Base-by-base conservation (phyloP, 1,140 invertebrate genomes). In the Drosophila melanica region DNA sequence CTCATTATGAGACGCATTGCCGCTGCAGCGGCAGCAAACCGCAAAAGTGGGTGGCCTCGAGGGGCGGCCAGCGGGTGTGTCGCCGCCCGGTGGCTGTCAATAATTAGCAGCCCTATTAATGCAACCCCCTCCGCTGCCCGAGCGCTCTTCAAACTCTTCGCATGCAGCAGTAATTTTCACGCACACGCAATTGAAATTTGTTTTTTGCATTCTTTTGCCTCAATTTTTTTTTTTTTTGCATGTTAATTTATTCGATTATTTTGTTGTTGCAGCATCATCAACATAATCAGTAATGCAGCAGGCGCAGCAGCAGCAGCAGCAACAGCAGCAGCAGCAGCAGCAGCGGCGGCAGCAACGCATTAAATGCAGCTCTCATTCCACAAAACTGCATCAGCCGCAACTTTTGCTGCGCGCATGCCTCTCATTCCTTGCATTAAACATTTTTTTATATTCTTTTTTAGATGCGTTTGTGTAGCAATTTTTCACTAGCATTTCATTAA, bases 91-190 rank as follows among this genome's bases (percentile, higher is more conserved):
- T 47, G 55, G 41, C 64, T 69, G 65, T 79, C 71, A 86, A 87
- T 86, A 87, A 86, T 86, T 86, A 86, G 82, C 82, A 87, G 79
- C 72, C 79, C 68, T 76, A 82, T 86, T 79, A 79, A 76, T 70
- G 71, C 53, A 20, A 41, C 45, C 30, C 60, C 50, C 3, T 35
- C 33, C 1, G 7, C 59, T 37, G 47, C 8, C 53, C 14, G 55
- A 41, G 27, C 27, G 11, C 18, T 18, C 54, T n/a, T 3, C 47
- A 60, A n/a, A 48, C 23, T 58, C 7, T 35, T 1, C 5, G 2
- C 48, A 6, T 30, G 5, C 44, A 37, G 5, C 44, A 37, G 60
- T 55, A 69, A 39, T 68, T 54, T 62, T 33, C 47, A 68, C 55
- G 54, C 54, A 44, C 63, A 35, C 68, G 57, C 72, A 51, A 85